Percentiles rank a stretch among this genome's conserved stretches.
Conservation (phyloP, 2,797 vertebrate species). For the Macrochelys suwanniensis region DNA sequence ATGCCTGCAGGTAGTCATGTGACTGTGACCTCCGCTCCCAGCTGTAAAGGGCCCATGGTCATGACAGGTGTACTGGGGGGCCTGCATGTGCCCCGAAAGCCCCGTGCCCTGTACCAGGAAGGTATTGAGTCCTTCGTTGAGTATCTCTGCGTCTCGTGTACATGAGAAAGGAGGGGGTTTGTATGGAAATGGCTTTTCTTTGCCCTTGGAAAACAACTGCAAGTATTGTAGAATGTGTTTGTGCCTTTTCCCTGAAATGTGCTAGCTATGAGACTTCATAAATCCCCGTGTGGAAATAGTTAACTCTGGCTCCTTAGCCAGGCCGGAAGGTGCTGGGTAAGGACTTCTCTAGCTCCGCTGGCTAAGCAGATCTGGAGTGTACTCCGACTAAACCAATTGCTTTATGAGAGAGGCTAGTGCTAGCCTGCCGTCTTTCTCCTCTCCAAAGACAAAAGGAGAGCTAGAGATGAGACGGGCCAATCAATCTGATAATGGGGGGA, state of each 20-base stretch:
- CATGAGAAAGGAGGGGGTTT: background rate
- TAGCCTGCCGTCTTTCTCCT: background rate
- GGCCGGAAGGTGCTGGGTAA: background rate
- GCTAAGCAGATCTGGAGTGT: background rate
- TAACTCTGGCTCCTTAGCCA: background rate
- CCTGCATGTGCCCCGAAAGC: background rate
- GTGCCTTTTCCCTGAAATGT: background rate
- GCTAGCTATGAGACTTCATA: background rate
- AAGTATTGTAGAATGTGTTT: background rate
- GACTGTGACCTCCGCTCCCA: background rate
- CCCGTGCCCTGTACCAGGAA: background rate
- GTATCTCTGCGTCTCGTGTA: background rate
- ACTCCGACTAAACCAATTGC: background rate
- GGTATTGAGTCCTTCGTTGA: background rate
- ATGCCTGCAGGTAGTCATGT: background rate
- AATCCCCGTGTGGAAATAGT: background rate
- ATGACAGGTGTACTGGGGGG: background rate
- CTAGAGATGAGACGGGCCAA: background rate
- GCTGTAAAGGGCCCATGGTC: background rate
- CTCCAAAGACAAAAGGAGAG: background rate
- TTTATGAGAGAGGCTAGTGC: background rate
- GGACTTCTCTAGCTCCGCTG: background rate
- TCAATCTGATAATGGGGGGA: background rate
- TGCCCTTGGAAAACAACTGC: background rate
- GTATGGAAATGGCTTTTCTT: background rate